phyloP scores from a whole-genome alignment of 2,113 vertebrate genomes.

The Python bivittatus region DNA sequence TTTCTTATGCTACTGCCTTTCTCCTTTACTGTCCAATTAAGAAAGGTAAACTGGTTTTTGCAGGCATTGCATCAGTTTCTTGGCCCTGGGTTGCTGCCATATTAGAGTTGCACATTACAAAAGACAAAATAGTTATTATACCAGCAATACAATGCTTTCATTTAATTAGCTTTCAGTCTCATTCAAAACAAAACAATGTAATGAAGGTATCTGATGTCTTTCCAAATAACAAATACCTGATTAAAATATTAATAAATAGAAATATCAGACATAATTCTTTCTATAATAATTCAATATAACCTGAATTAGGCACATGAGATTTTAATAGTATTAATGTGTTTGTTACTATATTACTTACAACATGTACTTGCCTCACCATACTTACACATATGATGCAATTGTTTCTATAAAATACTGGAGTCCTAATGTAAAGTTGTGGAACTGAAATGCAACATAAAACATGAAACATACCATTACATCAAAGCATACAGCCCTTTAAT shows the following conservation, averaged over 20 bases:
- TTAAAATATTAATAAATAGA: neutral
- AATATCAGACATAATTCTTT: no score
- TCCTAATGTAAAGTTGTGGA: neutral
- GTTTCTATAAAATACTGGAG: neutral
- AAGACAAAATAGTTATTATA: neutral
- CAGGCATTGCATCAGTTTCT: neutral
- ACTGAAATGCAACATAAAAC: neutral
- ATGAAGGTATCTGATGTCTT: neutral
- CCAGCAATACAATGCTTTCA: neutral
- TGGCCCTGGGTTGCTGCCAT: neutral
- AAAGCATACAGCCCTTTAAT: neutral
- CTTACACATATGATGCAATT: neutral
- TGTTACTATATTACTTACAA: neutral
- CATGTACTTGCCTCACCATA: neutral
- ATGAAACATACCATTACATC: neutral
- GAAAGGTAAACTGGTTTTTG: neutral
- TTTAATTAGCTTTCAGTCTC: neutral
- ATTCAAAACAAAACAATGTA: neutral
- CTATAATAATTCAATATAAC: no score
- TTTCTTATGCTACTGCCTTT: neutral
- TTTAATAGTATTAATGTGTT: no score
- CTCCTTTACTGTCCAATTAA: neutral
- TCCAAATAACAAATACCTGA: neutral
- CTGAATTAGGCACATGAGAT: no score
- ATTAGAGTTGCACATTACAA: neutral